Base-by-base conservation (phyloP, 2,113 vertebrate species). In the Parus major region DNA sequence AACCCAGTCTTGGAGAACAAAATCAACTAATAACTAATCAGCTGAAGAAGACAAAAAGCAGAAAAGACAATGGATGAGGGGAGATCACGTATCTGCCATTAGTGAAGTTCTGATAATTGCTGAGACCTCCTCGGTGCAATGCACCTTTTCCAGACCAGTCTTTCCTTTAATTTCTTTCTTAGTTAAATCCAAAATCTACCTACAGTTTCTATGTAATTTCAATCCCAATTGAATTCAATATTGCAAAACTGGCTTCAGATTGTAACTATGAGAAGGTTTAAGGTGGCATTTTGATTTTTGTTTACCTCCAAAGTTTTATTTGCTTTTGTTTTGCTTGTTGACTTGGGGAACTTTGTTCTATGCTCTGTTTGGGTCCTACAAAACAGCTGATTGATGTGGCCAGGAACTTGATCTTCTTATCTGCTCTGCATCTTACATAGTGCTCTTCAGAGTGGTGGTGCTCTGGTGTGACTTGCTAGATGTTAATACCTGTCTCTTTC, bases 321-420 rank as follows among this genome's bases (percentile, higher is more conserved):
- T 91, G 6, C 15, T 7, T 7, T 77, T 2, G 1, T 73, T 78
- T 83, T 73, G 6, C 17, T 35, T 57, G n/a, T 31, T 90, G 10
- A 25, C 7, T 31, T 55, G 11, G 8, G 7, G 12, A 8, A 42
- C 13, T 77, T 60, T 24, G 6, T 56, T 72, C 6, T 1, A 0
- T 28, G 6, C 7, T 71, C 19, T 77, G 1, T 72, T 84, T 12
- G 7, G 8, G 39, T 50, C 47, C 6, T 47, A 5, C 0, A 7
- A 35, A 35, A 21, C 11, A 66, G 6, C 6, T 35, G 56, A 35
- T 7, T 75, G 35, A 50, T 55, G 50, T 65, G 20, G 11, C 82
- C 28, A 57, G 29, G 15, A 75, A 11, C 16, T 52, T 70, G 24
- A 64, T 68, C 8, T 55, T 91, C 46, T 71, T 17, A 28, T 63